A percentile compares a stretch with the other conserved stretches of the same genome.
phyloP scores from a whole-genome alignment of 2,888 invertebrate genomes.

The Lepidochrysops patricia region DNA sequence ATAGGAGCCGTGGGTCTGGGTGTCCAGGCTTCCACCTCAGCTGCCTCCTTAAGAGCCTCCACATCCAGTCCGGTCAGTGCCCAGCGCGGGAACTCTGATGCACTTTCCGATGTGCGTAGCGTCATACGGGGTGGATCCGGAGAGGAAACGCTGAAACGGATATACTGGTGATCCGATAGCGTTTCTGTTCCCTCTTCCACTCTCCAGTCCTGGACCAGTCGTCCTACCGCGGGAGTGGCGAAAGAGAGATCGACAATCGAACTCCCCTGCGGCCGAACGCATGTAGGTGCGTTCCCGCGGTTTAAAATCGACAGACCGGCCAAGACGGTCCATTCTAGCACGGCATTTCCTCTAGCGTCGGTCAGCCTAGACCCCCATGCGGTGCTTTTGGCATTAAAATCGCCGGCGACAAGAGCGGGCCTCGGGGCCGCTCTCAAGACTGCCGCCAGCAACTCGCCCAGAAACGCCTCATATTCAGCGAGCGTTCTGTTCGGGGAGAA shows the following conservation, averaged over 20 bases:
- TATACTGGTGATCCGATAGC: conserved; percentile 5
- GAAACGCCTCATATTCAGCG: too few relatives aligned
- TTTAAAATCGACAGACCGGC: not conserved
- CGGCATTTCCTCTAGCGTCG: not conserved
- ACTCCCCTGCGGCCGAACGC: conserved; percentile 1
- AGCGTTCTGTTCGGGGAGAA: too few relatives aligned
- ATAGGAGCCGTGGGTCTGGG: not conserved
- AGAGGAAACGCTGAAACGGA: not conserved
- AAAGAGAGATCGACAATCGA: too few relatives aligned
- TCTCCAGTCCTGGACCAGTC: conserved; percentile 5
- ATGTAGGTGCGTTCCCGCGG: not conserved
- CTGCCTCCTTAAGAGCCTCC: not conserved
- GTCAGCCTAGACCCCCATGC: not conserved
- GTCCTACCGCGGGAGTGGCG: conserved; percentile 4
- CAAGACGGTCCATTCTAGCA: not conserved
- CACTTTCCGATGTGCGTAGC: not conserved
- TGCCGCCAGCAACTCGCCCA: too few relatives aligned
- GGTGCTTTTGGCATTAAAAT: not conserved
- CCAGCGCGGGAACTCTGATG: conserved; percentile 7
- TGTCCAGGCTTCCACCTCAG: not conserved
- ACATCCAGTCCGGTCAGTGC: not conserved
- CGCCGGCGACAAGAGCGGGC: too few relatives aligned
- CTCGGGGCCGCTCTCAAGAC: too few relatives aligned
- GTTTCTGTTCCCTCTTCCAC: conserved; percentile 7
- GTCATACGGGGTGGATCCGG: too few relatives aligned